Evolutionary conservation across 2,113 vertebrate genomes (phyloP).

Genomic region (Telmatochromis bifrenatus): DNA sequence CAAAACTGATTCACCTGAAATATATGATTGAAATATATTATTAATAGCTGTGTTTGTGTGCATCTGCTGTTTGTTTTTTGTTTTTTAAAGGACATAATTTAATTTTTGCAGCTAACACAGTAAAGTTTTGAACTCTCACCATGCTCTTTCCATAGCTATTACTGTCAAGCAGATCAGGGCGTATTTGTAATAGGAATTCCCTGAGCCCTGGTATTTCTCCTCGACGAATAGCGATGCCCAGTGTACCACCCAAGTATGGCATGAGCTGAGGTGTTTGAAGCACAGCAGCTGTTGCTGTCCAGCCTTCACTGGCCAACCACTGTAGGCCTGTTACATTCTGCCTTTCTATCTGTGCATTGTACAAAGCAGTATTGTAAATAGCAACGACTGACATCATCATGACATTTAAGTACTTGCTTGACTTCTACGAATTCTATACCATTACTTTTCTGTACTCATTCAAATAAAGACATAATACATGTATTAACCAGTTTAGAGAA

Average conservation of each 20-base stretch:
- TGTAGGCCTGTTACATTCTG: no score
- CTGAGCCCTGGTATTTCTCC: no score
- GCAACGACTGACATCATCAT: background rate
- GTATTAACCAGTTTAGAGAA: background rate
- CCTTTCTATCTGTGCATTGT: background rate
- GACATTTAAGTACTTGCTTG: background rate
- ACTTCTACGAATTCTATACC: background rate
- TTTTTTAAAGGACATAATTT: background rate
- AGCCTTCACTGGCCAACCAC: no score
- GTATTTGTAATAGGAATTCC: fast-evolving
- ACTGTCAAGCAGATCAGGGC: no score
- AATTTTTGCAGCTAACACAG: background rate
- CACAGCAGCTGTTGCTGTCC: no score
- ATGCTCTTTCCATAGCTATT: no score
- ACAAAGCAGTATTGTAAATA: constrained; percentile 37
- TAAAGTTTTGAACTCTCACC: background rate
- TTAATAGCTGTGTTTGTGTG: background rate
- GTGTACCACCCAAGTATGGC: no score
- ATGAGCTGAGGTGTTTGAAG: no score
- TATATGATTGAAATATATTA: background rate
- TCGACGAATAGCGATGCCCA: fast-evolving
- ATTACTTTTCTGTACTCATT: background rate
- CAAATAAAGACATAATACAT: background rate
- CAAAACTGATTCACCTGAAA: background rate
- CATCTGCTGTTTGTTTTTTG: no score